Evolutionary conservation across 2,113 vertebrate genomes (phyloP).

Genomic region (Limnothrissa miodon): DNA sequence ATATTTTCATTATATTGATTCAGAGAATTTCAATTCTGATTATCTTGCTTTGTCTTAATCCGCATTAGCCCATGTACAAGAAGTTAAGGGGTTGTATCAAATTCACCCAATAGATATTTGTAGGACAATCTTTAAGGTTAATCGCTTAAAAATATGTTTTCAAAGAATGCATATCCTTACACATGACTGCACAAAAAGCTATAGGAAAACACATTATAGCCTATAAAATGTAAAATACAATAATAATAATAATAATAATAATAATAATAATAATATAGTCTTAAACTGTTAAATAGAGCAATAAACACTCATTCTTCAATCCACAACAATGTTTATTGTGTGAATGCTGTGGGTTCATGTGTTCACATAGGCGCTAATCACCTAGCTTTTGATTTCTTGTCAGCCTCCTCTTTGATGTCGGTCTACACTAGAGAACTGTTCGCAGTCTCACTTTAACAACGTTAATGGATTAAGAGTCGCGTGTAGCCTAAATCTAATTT

Average conservation of each 20-base stretch:
- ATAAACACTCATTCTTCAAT: conserved; percentile 41
- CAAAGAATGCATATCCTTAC: conserved; percentile 46
- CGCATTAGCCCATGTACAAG: conserved; percentile 77
- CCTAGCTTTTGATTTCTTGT: conserved; percentile 60
- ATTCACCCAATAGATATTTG: conserved; percentile 52
- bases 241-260: conserved; percentile 18
- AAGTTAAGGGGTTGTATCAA: conserved; percentile 62
- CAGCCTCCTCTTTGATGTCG: conserved; percentile 78
- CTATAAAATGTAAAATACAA: conserved; percentile 4
- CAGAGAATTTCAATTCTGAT: conserved; percentile 86
- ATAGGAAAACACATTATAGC: neutral
- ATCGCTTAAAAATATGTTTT: conserved; percentile 46
- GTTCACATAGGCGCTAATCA: conserved; percentile 76
- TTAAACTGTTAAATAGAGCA: neutral
- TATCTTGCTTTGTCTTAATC: conserved; percentile 82
- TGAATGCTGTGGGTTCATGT: conserved; percentile 64
- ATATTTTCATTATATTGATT: conserved; percentile 88
- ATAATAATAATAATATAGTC: neutral
- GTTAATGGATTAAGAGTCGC: conserved; percentile 66
- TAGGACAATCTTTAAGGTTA: conserved; percentile 46
- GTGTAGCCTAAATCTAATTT: conserved; percentile 23
- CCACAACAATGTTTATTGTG: conserved; percentile 55
- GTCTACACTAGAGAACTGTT: conserved; percentile 75
- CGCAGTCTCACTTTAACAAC: conserved; percentile 81
- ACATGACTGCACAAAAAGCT: conserved; percentile 36